Conservation (phyloP, 2,113 vertebrate species). For the Ranitomeya variabilis region DNA sequence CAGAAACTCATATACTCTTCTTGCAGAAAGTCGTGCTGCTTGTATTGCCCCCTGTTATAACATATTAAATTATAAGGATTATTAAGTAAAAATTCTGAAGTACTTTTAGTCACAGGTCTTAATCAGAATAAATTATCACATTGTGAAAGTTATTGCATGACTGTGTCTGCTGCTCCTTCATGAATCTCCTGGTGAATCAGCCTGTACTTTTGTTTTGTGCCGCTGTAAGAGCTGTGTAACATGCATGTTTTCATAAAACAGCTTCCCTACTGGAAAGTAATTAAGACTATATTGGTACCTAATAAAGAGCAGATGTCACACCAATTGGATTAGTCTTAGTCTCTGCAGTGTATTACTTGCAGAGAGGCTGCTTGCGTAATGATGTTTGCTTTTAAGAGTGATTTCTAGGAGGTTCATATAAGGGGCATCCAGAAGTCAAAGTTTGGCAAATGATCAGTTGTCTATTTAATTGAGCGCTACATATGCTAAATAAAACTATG, state of each 20-base stretch:
- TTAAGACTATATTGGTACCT: constrained; percentile 16
- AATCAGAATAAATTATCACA: neutral
- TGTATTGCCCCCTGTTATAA: neutral
- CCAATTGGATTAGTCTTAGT: constrained; percentile 27
- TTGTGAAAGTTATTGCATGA: neutral
- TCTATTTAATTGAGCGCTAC: neutral
- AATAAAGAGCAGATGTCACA: constrained; percentile 34
- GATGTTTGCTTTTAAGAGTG: neutral
- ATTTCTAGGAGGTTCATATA: constrained; percentile 20
- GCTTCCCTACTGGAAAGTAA: constrained; percentile 37
- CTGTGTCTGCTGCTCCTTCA: neutral
- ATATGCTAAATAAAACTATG: neutral
- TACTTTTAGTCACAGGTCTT: neutral
- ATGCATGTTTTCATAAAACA: constrained; percentile 22
- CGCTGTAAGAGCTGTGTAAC: neutral
- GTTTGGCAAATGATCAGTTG: neutral
- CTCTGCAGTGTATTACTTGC: constrained; percentile 1
- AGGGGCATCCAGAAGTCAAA: neutral
- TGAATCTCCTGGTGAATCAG: neutral
- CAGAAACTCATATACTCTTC: neutral
- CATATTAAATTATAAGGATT: neutral
- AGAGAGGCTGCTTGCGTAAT: constrained; percentile 25
- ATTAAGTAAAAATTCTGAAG: neutral
- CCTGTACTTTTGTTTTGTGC: neutral
- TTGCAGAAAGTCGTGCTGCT: neutral